Evolutionary conservation across 2,888 invertebrate species (phyloP), one percentile per base, ranked within the genome.

Genomic region (Gymnosoma rotundatum): DNA sequence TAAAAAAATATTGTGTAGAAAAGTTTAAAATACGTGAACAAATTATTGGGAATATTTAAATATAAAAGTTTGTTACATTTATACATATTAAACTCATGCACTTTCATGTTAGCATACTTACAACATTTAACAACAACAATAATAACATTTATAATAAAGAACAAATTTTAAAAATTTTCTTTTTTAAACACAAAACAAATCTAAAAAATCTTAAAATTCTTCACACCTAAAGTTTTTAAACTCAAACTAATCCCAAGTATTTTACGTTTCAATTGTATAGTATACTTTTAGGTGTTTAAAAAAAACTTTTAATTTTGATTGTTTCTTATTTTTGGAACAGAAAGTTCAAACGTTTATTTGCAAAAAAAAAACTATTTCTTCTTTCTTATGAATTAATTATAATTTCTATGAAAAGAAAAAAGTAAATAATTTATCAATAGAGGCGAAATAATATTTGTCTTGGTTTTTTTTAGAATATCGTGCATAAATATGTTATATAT

Each of bases 51-150:
- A 63, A 64, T 81, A 79, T 66, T 79, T 75, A 72, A 70, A 48
- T 58, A 69, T 60, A 20, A 52, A 63, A 73, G 78, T 83, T 83
- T 83, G 72, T 83, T 74, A 81, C 70, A 81, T 75, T 69, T 74
- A 79, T 79, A 78, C 83, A 74, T 69, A 67, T 42, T 76, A 42
- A 78, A 54, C 78, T 78, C 78, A 79, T 75, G 75, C 83, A 79
- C 79, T 61, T 83, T 80, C 83, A 80, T 80, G 76, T 81, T 81
- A 81, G 80, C 80, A 80, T 67, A 74, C 21, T 42, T 10, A 20
- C 8, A 63, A 45, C 42, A 45, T 48, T 16, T n/a, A 48, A 16
- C 16, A 48, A 16, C 14, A 48, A 48, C 45, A 48, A 14, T 2
- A 25, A 42, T 14, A 42, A 42, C 12, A 14, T 14, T 42, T 42